phyloP scores from a whole-genome alignment of 2,113 vertebrate genomes.

The Dermatemys mawii region DNA sequence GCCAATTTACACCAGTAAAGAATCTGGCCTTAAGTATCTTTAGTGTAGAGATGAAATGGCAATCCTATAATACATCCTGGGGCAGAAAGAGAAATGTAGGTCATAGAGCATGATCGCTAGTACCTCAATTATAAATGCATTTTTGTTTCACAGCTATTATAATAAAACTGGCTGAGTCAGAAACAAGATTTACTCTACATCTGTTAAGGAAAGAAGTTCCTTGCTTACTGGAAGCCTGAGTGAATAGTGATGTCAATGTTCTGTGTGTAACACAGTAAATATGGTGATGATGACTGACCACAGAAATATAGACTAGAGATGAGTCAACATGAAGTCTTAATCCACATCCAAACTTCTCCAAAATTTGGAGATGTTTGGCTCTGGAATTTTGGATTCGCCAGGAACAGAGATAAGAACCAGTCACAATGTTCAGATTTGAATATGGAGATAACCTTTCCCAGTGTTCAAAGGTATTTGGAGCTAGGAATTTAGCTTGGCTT shows the following conservation, averaged over 20 bases:
- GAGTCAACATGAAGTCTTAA: background rate
- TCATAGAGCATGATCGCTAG: conserved; percentile 8
- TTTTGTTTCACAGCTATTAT: background rate
- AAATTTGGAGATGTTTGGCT: background rate
- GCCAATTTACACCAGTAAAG: conserved; percentile 14
- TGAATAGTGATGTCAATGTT: background rate
- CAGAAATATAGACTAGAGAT: background rate
- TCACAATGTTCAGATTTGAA: background rate
- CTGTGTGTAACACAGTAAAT: background rate
- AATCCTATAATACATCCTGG: conserved; percentile 25
- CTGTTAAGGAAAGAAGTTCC: background rate
- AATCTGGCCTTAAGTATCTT: conserved; percentile 24
- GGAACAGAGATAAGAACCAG: background rate
- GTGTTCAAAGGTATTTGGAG: background rate
- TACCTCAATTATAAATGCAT: background rate
- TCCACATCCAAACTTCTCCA: background rate
- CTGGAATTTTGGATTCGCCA: background rate
- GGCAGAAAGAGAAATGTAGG: conserved; percentile 49
- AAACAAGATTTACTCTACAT: conserved; percentile 1
- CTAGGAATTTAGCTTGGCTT: background rate
- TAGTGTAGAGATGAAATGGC: conserved; percentile 33
- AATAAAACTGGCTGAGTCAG: background rate
- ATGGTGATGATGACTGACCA: background rate
- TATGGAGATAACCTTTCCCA: background rate
- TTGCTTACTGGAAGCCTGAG: background rate